phyloP scores from a whole-genome alignment of 2,888 invertebrate genomes.

The Bellardia pandia region DNA sequence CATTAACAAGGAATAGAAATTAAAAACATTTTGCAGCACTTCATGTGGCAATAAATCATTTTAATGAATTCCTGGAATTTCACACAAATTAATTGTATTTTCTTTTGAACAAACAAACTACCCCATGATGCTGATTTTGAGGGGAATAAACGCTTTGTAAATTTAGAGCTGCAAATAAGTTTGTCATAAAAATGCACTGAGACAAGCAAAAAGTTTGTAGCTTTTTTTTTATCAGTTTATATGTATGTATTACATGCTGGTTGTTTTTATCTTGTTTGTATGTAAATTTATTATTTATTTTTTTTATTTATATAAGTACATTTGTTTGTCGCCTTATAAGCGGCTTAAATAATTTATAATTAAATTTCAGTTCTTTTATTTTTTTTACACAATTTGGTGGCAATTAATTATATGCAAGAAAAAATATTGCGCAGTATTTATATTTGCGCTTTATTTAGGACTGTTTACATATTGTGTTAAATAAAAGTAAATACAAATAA shows the following conservation, averaged over 20 bases:
- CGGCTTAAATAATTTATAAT: constrained; percentile 9
- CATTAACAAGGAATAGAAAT: not conserved
- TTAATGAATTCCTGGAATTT: not conserved
- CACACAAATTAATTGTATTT: not conserved
- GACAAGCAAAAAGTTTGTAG: too few species aligned
- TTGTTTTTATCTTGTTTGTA: not conserved
- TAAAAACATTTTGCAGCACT: not conserved
- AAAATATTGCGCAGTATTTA: constrained; percentile 1
- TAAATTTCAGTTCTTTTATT: not conserved
- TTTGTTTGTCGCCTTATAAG: not conserved
- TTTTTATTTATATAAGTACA: too few species aligned
- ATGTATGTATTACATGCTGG: too few species aligned
- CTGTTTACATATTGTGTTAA: not conserved
- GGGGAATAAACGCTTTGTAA: not conserved
- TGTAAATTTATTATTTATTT: too few species aligned
- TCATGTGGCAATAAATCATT: constrained; percentile 10
- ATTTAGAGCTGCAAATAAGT: not conserved
- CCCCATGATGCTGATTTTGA: not conserved
- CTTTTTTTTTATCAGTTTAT: too few species aligned
- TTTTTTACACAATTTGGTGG: not conserved
- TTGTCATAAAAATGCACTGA: not conserved
- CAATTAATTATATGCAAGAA: not conserved
- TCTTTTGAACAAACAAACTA: not conserved
- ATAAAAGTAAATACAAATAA: not conserved
- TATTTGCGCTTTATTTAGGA: not conserved